These are phyloP conservation scores for Danio aesculapii DNA, from an alignment of 2,797 vertebrate genomes.

Conservation along the genomic window DNA sequence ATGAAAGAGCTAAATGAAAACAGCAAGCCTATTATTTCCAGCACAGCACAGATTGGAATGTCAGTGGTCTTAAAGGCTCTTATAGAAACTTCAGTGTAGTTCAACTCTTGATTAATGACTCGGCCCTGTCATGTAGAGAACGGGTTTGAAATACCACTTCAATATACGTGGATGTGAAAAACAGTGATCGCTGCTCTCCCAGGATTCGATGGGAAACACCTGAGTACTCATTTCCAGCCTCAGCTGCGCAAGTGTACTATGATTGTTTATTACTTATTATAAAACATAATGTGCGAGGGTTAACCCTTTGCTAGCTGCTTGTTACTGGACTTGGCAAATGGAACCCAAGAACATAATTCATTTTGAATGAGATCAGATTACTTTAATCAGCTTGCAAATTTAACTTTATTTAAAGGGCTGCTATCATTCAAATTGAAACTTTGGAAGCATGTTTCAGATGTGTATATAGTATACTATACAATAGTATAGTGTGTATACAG, in stretches of 20 bases:
- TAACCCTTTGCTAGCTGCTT: not conserved
- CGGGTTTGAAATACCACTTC: constrained; percentile 44
- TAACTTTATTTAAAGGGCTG: too few relatives aligned
- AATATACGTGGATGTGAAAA: constrained; percentile 28
- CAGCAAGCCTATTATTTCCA: constrained; percentile 46
- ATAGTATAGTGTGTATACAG: too few relatives aligned
- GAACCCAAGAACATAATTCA: too few relatives aligned
- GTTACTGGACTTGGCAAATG: not conserved
- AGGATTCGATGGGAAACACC: constrained; percentile 40
- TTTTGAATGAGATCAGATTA: too few relatives aligned
- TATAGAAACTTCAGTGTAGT: constrained; percentile 24
- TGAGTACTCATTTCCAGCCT: constrained; percentile 18
- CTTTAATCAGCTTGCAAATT: too few relatives aligned
- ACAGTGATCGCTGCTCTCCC: constrained; percentile 27
- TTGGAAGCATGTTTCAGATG: too few relatives aligned
- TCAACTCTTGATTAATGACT: constrained; percentile 50
- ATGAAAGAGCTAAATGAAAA: constrained; percentile 56
- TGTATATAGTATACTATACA: too few relatives aligned
- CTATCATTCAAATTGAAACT: too few relatives aligned
- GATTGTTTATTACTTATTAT: constrained; percentile 36
- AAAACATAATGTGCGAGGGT: not conserved
- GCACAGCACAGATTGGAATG: constrained; percentile 47
- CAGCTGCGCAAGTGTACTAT: constrained; percentile 4
- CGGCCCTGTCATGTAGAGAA: constrained; percentile 33
- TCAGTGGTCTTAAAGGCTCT: constrained; percentile 39